phyloP scores from a whole-genome alignment of 2,113 vertebrate species.

The Poeciliopsis prolifica region DNA sequence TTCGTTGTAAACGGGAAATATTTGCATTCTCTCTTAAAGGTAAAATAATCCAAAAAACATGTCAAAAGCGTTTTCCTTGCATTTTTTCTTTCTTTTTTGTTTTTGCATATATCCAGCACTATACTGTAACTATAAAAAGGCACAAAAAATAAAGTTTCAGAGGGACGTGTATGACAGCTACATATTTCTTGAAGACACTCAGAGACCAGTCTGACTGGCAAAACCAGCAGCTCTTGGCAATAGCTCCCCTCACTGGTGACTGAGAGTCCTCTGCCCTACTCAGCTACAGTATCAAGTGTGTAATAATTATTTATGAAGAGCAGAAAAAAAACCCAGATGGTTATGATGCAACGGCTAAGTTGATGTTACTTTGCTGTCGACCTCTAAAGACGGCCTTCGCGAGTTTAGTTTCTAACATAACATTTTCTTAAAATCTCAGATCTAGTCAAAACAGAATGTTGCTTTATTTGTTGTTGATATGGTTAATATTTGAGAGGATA shows the following conservation, averaged over 20 bases:
- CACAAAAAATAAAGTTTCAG: background rate
- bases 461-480: background rate
- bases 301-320: constrained; percentile 12
- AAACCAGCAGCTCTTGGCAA: constrained; percentile 1
- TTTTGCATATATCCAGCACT: background rate
- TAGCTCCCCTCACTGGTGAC: background rate
- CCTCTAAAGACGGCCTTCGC: background rate
- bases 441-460: background rate
- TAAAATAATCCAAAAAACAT: background rate
- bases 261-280: background rate
- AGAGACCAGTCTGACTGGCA: background rate
- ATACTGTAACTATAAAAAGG: background rate
- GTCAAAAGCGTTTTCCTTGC: background rate
- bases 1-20: constrained; percentile 10
- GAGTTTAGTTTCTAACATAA: background rate
- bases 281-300: background rate
- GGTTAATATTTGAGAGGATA: background rate
- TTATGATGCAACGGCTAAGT: background rate
- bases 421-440: background rate
- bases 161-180: background rate
- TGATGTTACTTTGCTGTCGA: background rate
- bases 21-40: constrained; percentile 21
- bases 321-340: background rate
- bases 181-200: background rate
- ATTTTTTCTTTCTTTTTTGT: constrained; percentile 3